phyloP scores from a whole-genome alignment of 2,113 vertebrate genomes.

The Xenopus laevis region DNA sequence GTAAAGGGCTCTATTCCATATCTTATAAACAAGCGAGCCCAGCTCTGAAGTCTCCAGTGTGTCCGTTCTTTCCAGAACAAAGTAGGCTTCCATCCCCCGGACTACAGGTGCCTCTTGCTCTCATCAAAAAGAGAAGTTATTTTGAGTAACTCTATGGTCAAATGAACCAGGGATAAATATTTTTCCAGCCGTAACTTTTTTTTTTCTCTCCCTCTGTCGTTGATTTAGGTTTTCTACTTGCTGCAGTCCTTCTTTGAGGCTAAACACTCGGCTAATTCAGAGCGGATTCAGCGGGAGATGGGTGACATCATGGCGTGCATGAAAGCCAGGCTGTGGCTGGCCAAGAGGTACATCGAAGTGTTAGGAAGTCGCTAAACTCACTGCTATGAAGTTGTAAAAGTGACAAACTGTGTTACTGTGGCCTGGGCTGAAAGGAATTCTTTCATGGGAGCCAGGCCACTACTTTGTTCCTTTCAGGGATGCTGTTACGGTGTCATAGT shows the following conservation, averaged over 20 bases:
- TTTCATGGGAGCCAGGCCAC: neutral
- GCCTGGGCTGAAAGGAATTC: neutral
- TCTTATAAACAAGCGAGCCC: neutral
- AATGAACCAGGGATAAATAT: constrained; percentile 45
- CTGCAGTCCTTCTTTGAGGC: constrained; percentile 80
- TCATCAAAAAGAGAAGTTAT: constrained; percentile 30
- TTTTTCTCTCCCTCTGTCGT: constrained; percentile 38
- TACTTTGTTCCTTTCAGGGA: neutral
- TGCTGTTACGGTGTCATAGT: neutral
- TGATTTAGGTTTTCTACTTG: constrained; percentile 80
- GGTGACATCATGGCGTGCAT: constrained; percentile 65
- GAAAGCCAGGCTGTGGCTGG: constrained; percentile 81
- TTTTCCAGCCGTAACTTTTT: constrained; percentile 48
- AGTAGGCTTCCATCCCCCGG: constrained; percentile 22
- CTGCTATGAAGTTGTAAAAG: neutral
- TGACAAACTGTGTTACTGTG: too few species aligned
- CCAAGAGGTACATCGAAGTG: constrained; percentile 72
- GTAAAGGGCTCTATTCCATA: neutral
- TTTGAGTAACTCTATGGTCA: constrained; percentile 49
- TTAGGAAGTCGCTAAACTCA: neutral
- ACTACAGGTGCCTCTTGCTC: constrained; percentile 47
- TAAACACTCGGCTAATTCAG: constrained; percentile 67
- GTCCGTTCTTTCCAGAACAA: constrained; percentile 23
- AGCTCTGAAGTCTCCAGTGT: neutral
- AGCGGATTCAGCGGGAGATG: constrained; percentile 59